phyloP scores from a whole-genome alignment of 2,797 vertebrate genomes.

The Lophotriccus pileatus region DNA sequence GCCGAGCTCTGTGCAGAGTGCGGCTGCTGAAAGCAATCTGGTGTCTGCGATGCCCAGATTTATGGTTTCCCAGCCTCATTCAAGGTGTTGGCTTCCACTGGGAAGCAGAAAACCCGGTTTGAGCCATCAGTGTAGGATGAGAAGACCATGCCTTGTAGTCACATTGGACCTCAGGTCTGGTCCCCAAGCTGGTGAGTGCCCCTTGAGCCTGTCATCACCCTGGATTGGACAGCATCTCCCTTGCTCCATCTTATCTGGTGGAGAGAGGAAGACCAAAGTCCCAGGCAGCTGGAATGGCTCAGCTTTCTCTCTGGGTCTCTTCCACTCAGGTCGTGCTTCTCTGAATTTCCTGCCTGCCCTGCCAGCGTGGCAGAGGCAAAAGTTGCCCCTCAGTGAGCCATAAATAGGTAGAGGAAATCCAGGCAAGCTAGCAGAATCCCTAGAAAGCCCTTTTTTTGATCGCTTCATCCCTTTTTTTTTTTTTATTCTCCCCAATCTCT shows the following conservation, averaged over 20 bases:
- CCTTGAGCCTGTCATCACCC: not conserved
- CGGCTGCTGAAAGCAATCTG: constrained; percentile 60
- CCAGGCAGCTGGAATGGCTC: not conserved
- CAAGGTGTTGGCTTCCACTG: constrained; percentile 35
- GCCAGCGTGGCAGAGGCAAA: not conserved
- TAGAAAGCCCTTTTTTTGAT: constrained; percentile 30
- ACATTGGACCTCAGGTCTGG: not conserved
- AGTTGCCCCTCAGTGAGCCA: not conserved
- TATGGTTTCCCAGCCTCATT: constrained; percentile 18
- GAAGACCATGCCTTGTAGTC: fast-evolving
- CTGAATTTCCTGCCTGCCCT: fast-evolving
- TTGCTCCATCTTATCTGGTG: not conserved
- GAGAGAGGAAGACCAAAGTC: not conserved
- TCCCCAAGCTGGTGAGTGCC: not conserved
- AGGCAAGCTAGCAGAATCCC: not conserved
- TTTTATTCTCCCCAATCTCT: not conserved
- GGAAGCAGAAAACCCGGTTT: not conserved
- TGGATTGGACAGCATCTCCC: not conserved
- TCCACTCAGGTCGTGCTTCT: not conserved
- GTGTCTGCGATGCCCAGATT: constrained; percentile 61
- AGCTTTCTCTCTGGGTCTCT: not conserved
- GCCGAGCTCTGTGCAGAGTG: not conserved
- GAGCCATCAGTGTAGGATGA: not conserved
- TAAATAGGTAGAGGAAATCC: not conserved
- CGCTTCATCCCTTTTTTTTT: not conserved